Base-by-base conservation (phyloP, 1,140 invertebrate species). In the Drosophila kanapiae region DNA sequence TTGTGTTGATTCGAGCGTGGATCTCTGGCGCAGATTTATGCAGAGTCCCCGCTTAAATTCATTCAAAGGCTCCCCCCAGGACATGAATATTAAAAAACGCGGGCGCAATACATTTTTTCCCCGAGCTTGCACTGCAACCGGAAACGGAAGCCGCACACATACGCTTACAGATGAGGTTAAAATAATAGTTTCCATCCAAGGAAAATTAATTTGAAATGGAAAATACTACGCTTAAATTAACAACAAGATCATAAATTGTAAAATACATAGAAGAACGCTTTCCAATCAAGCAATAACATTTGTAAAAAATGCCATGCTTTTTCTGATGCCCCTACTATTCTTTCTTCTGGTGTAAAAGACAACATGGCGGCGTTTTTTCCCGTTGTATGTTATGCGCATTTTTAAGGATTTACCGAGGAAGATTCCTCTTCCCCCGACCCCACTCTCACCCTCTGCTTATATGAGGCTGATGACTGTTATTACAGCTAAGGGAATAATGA, bases 1-100 rank as follows among this genome's bases (percentile, higher is more conserved):
- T 90, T 90, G 88, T 85, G 86, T 82, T 79, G 68, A 90, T 90
- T 90, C 85, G 75, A 90, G 85, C 85, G 80, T 84, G 59, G 53
- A 47, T 74, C 51, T 71, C 56, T 53, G 57, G 65, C 58, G 49
- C 47, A 85, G 80, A 90, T 88, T 90, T 77, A 76, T 77, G 75
- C 74, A 64, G 72, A 75, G 48, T 75, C 42, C 42, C 35, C 58
- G 69, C 51, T 67, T 58, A 76, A 60, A 59, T 77, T 64, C 74
- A 63, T 77, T 76, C 62, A 77, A 72, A 72, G 70, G 60, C 51
- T 65, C 68, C 77, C 57, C 64, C 63, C 67, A 72, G 70, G 70
- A 72, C 43, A 90, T 88, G 85, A 88, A 88, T 88, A 90, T 78
- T 78, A 84, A 80, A 78, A 80, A 75, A 45, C 31, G 29, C 40